Evolutionary conservation across 2,797 vertebrate genomes (phyloP).

Genomic region (Tauraco hartlaubi): DNA sequence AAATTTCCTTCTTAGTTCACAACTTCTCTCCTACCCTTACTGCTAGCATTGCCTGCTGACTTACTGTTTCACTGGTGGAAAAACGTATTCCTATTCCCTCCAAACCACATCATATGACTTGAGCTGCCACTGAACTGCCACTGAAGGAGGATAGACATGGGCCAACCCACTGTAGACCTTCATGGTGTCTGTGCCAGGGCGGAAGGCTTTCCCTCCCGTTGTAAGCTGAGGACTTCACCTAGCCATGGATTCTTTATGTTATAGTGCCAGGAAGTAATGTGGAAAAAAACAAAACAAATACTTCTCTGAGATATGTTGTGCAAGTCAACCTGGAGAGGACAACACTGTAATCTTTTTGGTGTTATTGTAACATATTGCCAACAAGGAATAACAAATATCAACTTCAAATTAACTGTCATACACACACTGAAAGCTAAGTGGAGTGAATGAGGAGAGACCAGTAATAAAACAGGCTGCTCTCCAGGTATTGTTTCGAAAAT

Average conservation of each 20-base stretch:
- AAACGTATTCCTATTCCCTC: not conserved
- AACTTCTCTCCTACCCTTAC: not conserved
- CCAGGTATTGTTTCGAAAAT: conserved; percentile 56
- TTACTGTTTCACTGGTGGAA: not conserved
- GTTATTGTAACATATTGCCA: not conserved
- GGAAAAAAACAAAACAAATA: not conserved
- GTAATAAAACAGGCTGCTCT: conserved; percentile 38
- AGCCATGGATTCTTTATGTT: not conserved
- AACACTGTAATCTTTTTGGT: not conserved
- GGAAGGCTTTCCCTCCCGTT: not conserved
- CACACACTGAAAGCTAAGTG: conserved; percentile 19
- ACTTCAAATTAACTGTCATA: conserved; percentile 36
- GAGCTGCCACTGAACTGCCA: not conserved
- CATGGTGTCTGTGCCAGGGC: not conserved
- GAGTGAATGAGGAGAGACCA: conserved; percentile 4
- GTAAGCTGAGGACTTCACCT: not conserved
- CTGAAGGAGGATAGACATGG: not conserved
- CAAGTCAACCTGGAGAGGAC: not conserved
- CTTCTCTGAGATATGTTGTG: not conserved
- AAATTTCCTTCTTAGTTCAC: not conserved
- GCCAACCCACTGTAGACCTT: not conserved
- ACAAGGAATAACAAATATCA: conserved; percentile 11
- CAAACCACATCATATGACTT: not conserved
- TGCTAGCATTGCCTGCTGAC: not conserved
- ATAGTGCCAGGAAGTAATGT: not conserved